Conservation (phyloP, 2,113 vertebrate species). For the Engraulis encrasicolus region DNA sequence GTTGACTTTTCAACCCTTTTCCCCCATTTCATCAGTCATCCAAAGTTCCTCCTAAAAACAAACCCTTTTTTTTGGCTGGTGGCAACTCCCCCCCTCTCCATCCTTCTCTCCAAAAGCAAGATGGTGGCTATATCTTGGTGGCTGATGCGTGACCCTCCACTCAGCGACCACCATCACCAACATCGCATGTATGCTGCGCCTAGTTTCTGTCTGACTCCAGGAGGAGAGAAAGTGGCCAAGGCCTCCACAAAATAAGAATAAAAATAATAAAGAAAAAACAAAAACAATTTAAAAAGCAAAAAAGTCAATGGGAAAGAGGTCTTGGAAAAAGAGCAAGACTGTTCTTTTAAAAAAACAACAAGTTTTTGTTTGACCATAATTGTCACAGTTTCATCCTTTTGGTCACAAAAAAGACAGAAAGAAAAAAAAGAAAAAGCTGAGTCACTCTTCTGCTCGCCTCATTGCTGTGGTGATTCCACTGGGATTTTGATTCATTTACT, state of each 20-base stretch:
- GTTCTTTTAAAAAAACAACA: neutral
- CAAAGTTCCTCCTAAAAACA: neutral
- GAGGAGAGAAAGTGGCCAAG: conserved; percentile 1
- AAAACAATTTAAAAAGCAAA: neutral
- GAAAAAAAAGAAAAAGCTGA: conserved; percentile 31
- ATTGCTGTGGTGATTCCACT: conserved; percentile 67
- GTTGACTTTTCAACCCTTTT: neutral
- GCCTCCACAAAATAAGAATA: neutral
- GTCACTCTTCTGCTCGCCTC: conserved; percentile 49
- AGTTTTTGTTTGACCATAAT: neutral
- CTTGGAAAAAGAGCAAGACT: conserved; percentile 10
- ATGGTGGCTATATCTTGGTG: neutral
- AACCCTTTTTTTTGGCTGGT: neutral
- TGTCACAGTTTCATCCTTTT: neutral
- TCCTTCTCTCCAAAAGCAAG: neutral
- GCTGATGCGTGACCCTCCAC: neutral
- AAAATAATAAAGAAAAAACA: neutral
- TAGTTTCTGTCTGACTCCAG: neutral
- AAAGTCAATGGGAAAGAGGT: neutral
- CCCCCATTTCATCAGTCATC: neutral
- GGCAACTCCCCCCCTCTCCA: neutral
- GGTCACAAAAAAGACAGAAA: neutral
- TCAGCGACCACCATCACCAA: neutral
- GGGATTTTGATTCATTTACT: conserved; percentile 54
- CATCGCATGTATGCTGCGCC: neutral